These are phyloP conservation scores for Melierax canorus DNA, from an alignment of 2,113 vertebrate genomes.

Conservation along the genomic window DNA sequence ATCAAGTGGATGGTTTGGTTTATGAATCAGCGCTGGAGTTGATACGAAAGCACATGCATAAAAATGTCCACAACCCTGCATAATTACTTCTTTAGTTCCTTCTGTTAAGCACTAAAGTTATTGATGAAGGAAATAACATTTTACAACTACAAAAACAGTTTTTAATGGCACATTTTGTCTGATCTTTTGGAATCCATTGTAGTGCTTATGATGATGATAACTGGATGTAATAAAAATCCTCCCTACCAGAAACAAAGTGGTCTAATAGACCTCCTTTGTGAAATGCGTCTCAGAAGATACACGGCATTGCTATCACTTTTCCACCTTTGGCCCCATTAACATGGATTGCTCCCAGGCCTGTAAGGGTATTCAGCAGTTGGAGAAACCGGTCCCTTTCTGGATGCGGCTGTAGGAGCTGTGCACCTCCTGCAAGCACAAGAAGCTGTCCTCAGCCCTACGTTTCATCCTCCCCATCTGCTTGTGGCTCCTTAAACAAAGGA, in stretches of 20 bases:
- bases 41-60: not conserved
- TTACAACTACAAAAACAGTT: not conserved
- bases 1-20: not conserved
- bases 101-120: slow-evolving; percentile 10
- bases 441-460: rapidly evolving
- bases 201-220: not conserved
- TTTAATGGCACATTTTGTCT: slow-evolving; percentile 32
- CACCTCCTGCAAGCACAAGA: not conserved
- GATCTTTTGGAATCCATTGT: not conserved
- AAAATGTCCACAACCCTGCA: not conserved
- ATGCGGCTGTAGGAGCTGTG: not conserved
- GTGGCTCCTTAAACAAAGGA: not conserved
- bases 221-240: not conserved
- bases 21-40: not conserved
- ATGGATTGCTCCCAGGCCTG: not conserved
- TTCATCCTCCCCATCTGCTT: not conserved
- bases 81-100: slow-evolving; percentile 2
- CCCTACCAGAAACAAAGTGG: not conserved
- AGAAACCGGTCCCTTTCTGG: not conserved
- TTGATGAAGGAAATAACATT: slow-evolving; percentile 43
- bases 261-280: not conserved
- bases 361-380: not conserved
- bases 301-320: not conserved
- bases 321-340: slow-evolving; percentile 10
- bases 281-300: not conserved